phyloP scores from a whole-genome alignment of 2,113 vertebrate species.

The Ceratotherium simum region DNA sequence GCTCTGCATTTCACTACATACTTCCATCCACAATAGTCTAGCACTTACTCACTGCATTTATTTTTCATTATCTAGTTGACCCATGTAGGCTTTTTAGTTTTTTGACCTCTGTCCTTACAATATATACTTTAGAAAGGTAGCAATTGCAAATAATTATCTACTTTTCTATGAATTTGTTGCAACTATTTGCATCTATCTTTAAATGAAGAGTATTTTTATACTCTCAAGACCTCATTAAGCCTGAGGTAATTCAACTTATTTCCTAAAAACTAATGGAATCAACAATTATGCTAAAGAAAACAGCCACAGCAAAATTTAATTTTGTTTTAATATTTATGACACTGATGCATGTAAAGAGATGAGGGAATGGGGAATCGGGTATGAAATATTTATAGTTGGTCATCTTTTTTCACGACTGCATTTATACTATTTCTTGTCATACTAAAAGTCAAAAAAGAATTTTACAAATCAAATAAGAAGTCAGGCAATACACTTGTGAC shows the following conservation, averaged over 20 bases:
- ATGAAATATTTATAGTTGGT: conserved; percentile 40
- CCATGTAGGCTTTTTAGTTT: neutral
- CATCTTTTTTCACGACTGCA: conserved; percentile 21
- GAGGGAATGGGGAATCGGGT: neutral
- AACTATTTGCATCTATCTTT: conserved; percentile 29
- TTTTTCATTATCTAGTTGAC: neutral
- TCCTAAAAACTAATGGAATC: conserved; percentile 25
- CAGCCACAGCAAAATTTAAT: neutral
- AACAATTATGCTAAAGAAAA: conserved; percentile 25
- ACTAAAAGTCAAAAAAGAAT: conserved; percentile 54
- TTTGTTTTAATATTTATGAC: conserved; percentile 60
- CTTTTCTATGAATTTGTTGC: neutral
- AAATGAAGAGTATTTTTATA: conserved; percentile 16
- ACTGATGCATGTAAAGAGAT: conserved; percentile 12
- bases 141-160: neutral
- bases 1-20: neutral
- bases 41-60: neutral
- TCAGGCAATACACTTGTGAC: conserved; percentile 35
- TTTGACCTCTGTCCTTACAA: neutral
- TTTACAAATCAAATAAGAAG: conserved; percentile 61
- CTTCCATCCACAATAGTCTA: neutral
- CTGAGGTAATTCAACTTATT: conserved; percentile 42
- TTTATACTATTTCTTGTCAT: conserved; percentile 50
- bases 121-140: neutral
- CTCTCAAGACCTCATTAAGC: conserved; percentile 1